Evolutionary conservation across 2,888 invertebrate species (phyloP).

Genomic region (Neocrepidodera transversa): DNA sequence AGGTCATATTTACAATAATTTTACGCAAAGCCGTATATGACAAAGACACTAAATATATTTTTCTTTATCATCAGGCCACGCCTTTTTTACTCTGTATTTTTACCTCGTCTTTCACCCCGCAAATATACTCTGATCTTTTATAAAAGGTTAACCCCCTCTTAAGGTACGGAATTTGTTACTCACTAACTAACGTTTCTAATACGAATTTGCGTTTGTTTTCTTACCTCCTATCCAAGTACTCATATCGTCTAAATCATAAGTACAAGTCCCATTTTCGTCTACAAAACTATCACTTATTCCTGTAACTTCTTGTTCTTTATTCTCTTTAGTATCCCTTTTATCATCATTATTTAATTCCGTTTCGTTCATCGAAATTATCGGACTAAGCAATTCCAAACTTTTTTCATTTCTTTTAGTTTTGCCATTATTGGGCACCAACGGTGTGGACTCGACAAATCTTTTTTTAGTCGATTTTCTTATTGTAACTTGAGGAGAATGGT

Average conservation of each 20-base stretch:
- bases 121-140: too few relatives aligned
- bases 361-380: constrained; percentile 61
- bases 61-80: too few relatives aligned
- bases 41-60: too few relatives aligned
- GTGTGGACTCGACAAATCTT: constrained; percentile 51
- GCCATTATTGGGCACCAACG: constrained; percentile 48
- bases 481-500: constrained; percentile 8
- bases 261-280: constrained; percentile 8
- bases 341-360: constrained; percentile 27
- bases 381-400: constrained; percentile 65
- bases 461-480: constrained; percentile 28
- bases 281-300: constrained; percentile 20
- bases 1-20: too few relatives aligned
- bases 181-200: too few relatives aligned
- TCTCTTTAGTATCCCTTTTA: not conserved
- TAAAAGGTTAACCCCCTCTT: too few relatives aligned
- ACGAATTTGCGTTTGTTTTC: too few relatives aligned
- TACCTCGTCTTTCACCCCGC: too few relatives aligned
- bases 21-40: too few relatives aligned
- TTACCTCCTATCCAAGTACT: constrained; percentile 72
- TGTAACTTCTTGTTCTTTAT: constrained; percentile 8
- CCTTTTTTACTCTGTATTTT: too few relatives aligned
- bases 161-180: too few relatives aligned
- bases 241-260: constrained; percentile 66
- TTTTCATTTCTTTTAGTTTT: constrained; percentile 47